Base-by-base conservation (phyloP, 2,113 vertebrate genomes). In the Mesoclemmys tuberculata region DNA sequence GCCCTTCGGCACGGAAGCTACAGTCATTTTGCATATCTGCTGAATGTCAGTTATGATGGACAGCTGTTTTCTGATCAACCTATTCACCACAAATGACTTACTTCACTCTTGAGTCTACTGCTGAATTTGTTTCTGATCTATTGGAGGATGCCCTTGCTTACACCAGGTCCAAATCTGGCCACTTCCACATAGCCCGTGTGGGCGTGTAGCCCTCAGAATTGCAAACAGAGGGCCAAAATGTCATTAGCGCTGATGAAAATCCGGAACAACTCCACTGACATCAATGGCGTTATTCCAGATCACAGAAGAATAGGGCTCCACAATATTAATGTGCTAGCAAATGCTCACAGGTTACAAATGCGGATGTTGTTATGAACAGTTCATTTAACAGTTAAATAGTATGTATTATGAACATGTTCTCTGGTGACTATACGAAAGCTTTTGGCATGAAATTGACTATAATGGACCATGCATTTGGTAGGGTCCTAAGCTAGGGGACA, bases 331-430 rank as follows among this genome's bases (percentile, higher is more conserved):
- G 38, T 85, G 85, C 85, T 22, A 84, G 80, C 88, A 82, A 38
- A 1, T 54, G 84, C 2, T 1, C 41, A 51, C 80, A 90, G 52
- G 87, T 68, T 79, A 80, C 52, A 84, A 84, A 24, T 79, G 75
- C 35, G 84, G 90, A 85, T 54, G 31, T 49, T 91, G 89, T 96
- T 61, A 91, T 89, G 92, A 82, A 68, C 38, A 31, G 68, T 80
- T 93, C 77, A 89, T 18, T 80, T 41, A 3, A 71, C 88, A 79
- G 49, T 6, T 49, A 49, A 46, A 49, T 89, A 58, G 51, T 22
- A 46, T 16, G 82, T 93, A 91, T 87, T 88, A 85, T 3, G 14
- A 92, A 55, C 90, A 87, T 80, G 91, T 93, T 85, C 68, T 77
- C 55, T 35, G 82, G 91, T 82, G 85, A 21, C 75, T 71, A 1